phyloP scores from a whole-genome alignment of 2,113 vertebrate species.

The Ptyas mucosa region DNA sequence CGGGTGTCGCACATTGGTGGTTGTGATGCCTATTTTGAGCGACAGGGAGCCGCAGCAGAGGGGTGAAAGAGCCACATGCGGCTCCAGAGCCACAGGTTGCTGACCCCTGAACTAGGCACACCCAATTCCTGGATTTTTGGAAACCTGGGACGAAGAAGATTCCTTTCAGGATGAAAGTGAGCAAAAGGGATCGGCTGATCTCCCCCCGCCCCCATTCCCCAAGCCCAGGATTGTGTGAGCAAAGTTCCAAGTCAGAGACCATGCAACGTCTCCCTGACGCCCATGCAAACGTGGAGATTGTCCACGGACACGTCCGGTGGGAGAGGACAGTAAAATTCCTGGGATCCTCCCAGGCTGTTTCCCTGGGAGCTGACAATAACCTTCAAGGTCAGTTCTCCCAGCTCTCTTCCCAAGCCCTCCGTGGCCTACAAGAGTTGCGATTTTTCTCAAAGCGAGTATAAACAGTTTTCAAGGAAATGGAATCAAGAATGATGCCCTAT shows the following conservation, averaged over 20 bases:
- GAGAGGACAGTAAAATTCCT: background rate
- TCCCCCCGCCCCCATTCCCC: background rate
- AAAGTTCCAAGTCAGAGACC: background rate
- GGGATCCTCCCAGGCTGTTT: background rate
- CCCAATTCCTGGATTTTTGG: too few species aligned
- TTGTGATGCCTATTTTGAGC: too few species aligned
- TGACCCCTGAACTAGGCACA: too few species aligned
- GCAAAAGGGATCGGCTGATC: background rate
- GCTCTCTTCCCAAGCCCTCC: conserved; percentile 14
- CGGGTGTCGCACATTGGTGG: too few species aligned
- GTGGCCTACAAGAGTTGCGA: background rate
- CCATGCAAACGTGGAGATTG: background rate
- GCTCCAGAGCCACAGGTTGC: too few species aligned
- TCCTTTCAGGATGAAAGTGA: background rate
- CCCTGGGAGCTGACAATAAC: background rate
- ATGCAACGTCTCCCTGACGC: too few species aligned
- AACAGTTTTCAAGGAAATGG: conserved; percentile 37
- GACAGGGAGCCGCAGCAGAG: too few species aligned
- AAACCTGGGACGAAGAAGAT: too few species aligned
- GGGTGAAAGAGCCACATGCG: too few species aligned
- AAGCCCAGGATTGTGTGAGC: background rate
- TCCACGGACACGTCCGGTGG: background rate
- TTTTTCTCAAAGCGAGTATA: background rate
- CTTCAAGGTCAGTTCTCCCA: conserved; percentile 3
- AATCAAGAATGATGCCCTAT: conserved; percentile 29